Base-by-base conservation (phyloP, 1,140 invertebrate genomes). In the Cheumatopsyche charites region DNA sequence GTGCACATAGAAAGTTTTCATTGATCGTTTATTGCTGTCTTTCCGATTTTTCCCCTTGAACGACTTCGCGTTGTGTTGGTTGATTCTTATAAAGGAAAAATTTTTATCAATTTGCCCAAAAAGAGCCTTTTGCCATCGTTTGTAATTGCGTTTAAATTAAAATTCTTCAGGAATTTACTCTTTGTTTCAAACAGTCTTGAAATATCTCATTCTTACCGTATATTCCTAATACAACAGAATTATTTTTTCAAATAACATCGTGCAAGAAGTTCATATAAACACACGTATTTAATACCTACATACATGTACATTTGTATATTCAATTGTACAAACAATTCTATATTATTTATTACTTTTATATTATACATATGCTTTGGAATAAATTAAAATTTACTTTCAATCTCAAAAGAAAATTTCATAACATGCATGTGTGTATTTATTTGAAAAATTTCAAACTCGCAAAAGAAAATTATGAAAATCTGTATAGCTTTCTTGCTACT, bases 101-200 rank as follows among this genome's bases (percentile, higher is more conserved):
- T 47, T 52, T 52, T 17, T 52, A 52, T 52, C 47, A 52, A 52
- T 52, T 52, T 52, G 47, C n/a, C 12, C 1, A 52, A 19, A 52
- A 15, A 5, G 15, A 11, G 47, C 47, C 19, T 52, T 52, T 17
- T 52, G 47, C 19, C 47, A 15, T 52, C 15, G n/a, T 15, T 17
- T 52, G 47, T 52, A 52, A 52, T 52, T 52, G 47, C 47, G 47
- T 52, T 52, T 52, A 17, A 52, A 52, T 52, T 52, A 52, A 52
- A 52, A 52, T 52, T 52, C 19, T 19, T 19, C 19, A 13, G 19
- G 47, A 15, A 52, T 52, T 13, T 52, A 17, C 47, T 52, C 47
- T 13, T 15, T 15, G 47, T 52, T 17, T 17, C 47, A 13, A 19
- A 15, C n/a, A 13, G 15, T 6, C 47, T 6, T 9, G 19, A 52